A percentile compares a stretch with the other conserved stretches of the same genome.
Evolutionary conservation across 2,797 vertebrate species (phyloP).

Genomic region (Sebastes diploproa): DNA sequence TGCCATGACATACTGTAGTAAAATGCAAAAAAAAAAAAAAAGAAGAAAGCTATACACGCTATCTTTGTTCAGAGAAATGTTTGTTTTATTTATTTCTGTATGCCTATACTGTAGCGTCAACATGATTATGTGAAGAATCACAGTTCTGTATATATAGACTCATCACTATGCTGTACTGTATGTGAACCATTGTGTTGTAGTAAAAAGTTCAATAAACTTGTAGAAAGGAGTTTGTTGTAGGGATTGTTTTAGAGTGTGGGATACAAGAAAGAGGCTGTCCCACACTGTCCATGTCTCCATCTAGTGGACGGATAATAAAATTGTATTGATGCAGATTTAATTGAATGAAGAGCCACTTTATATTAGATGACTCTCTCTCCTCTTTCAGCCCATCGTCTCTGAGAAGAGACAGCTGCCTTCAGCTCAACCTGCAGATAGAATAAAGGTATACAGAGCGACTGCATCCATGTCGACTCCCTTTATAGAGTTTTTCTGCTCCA

Average conservation of each 20-base stretch:
- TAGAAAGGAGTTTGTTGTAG: slow-evolving; percentile 56
- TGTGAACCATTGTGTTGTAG: slow-evolving; percentile 79
- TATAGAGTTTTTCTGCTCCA: background rate
- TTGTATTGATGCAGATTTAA: background rate
- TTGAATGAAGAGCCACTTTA: background rate
- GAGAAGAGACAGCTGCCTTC: background rate
- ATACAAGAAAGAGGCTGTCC: background rate
- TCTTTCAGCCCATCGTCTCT: background rate
- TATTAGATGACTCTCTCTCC: background rate
- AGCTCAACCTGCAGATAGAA: background rate
- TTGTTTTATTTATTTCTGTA: slow-evolving; percentile 75
- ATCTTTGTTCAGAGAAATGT: slow-evolving; percentile 66
- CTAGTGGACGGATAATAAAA: slow-evolving; percentile 8
- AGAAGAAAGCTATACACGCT: slow-evolving; percentile 41
- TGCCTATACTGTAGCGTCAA: slow-evolving; percentile 68
- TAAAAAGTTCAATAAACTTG: slow-evolving; percentile 77
- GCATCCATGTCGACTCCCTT: background rate
- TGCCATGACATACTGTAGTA: slow-evolving; percentile 51
- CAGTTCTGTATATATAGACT: slow-evolving; percentile 73
- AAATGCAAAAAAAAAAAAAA: slow-evolving; percentile 30
- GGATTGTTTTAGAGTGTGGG: background rate
- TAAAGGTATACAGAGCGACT: background rate
- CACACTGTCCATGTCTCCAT: background rate
- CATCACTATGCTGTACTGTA: slow-evolving; percentile 74
- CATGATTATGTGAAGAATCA: slow-evolving; percentile 69